phyloP scores from a whole-genome alignment of 2,113 vertebrate species.

The Bos indicus region DNA sequence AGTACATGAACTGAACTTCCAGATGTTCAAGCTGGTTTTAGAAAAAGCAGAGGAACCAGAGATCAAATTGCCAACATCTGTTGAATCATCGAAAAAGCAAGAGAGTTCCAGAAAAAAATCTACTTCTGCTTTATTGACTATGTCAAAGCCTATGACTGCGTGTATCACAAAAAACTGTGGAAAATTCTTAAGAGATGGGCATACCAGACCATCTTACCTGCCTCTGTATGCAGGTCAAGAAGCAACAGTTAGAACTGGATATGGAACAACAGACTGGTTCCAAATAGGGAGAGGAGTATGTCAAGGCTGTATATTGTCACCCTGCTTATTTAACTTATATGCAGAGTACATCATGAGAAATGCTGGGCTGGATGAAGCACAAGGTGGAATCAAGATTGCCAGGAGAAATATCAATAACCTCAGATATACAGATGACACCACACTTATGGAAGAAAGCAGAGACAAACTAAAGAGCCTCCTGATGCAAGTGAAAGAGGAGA shows the following conservation, averaged over 20 bases:
- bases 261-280: background rate
- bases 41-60: background rate
- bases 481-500: background rate
- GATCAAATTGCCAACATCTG: background rate
- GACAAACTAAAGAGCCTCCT: background rate
- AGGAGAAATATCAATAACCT: background rate
- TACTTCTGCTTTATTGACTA: background rate
- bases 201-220: background rate
- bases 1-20: background rate
- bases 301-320: background rate
- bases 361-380: background rate
- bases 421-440: background rate
- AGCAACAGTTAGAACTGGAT: background rate
- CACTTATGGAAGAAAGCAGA: background rate
- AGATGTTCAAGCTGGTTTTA: background rate
- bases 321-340: background rate
- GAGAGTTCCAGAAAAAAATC: background rate
- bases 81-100: background rate
- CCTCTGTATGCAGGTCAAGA: background rate
- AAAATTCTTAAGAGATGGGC: background rate
- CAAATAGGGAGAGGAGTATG: background rate
- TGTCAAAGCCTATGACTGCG: background rate
- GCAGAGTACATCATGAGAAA: background rate
- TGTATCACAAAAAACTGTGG: background rate
- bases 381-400: background rate